A percentile compares a stretch with the other conserved stretches of the same genome.
Conservation (phyloP, 1,140 invertebrate species). For the Formica selysi region DNA sequence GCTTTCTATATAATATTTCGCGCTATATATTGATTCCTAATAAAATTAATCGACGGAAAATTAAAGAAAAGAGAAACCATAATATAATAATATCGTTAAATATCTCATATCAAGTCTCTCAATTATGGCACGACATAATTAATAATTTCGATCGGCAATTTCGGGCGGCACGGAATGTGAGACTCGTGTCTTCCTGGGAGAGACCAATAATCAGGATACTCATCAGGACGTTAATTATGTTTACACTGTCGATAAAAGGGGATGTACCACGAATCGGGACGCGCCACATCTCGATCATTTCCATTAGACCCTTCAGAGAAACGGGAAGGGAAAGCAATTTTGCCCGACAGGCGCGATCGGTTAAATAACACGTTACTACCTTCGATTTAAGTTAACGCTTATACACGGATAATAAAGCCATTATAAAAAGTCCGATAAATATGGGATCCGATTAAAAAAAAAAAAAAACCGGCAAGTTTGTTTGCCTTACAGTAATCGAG, state of each 20-base stretch:
- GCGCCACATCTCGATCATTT: conserved; percentile 42
- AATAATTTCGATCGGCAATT: conserved; percentile 54
- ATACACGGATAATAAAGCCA: conserved; percentile 66
- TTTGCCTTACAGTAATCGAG: conserved; percentile 61
- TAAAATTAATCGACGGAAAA: conserved; percentile 6
- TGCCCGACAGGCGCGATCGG: conserved; percentile 60
- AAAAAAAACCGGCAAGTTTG: conserved; percentile 15
- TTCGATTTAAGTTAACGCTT: conserved; percentile 36
- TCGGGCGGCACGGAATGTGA: background rate
- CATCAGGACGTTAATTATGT: conserved; percentile 64
- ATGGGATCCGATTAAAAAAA: background rate
- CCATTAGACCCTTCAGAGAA: conserved; percentile 57
- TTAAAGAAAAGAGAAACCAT: background rate
- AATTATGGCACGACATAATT: conserved; percentile 14
- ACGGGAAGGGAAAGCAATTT: conserved; percentile 63
- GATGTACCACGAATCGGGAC: conserved; percentile 8
- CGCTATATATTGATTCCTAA: background rate
- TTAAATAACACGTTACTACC: conserved; percentile 76
- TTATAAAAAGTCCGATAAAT: conserved; percentile 64
- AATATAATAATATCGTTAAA: background rate
- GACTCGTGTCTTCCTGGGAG: background rate
- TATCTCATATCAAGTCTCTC: background rate
- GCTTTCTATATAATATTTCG: background rate
- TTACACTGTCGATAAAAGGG: conserved; percentile 60
- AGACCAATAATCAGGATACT: conserved; percentile 30